phyloP scores from a whole-genome alignment of 2,888 invertebrate genomes.

The Dasypogon diadema region DNA sequence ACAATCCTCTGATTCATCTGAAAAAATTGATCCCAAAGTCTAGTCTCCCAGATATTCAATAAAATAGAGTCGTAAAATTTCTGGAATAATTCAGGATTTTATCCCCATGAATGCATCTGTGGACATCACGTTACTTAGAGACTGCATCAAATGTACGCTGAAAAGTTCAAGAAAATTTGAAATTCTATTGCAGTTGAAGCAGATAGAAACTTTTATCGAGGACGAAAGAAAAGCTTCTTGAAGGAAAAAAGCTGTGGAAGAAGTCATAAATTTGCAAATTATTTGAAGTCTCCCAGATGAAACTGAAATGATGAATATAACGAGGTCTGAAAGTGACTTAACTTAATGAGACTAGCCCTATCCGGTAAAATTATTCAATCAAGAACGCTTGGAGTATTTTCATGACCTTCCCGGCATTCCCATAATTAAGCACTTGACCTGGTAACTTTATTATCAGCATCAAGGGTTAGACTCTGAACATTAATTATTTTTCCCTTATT shows the following conservation, averaged over 20 bases:
- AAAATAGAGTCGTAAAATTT: background rate
- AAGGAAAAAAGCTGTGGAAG: background rate
- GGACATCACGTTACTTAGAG: background rate
- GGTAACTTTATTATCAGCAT: background rate
- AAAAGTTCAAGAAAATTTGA: background rate
- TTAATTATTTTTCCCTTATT: background rate
- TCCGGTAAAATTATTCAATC: background rate
- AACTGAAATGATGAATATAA: conserved; percentile 33
- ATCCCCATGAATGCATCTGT: conserved; percentile 4
- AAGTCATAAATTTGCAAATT: conserved; percentile 33
- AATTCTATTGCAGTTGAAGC: background rate
- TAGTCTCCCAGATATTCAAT: background rate
- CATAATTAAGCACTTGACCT: background rate
- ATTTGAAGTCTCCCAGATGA: conserved; percentile 26
- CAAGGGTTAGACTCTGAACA: background rate
- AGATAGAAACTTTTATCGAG: background rate
- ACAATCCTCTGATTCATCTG: background rate
- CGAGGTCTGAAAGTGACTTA: conserved; percentile 23
- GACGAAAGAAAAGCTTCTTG: background rate
- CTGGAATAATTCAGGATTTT: background rate
- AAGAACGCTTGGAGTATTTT: background rate
- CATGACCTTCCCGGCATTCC: conserved; percentile 3
- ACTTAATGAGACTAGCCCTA: conserved; percentile 24
- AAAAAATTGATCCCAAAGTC: background rate
- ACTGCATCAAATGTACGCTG: conserved; percentile 19